Base-by-base conservation (phyloP, 2,113 vertebrate genomes). In the Sula dactylatra region DNA sequence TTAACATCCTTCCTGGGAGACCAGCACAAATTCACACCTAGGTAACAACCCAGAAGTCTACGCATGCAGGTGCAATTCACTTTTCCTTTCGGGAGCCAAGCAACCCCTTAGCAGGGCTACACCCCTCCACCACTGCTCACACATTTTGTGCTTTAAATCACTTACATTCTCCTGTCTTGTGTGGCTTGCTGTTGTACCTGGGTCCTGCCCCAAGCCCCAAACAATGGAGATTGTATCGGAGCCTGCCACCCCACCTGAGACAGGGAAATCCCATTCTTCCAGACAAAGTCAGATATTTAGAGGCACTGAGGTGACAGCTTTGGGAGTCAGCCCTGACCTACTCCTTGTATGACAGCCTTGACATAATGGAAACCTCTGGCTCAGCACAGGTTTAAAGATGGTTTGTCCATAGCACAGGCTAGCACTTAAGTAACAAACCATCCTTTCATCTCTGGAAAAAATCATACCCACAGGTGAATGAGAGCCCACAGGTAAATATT, bases 1-100 rank as follows among this genome's bases (percentile, higher is more conserved):
- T 94, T 80, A 93, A 58, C 73, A 80, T 70, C 82, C 90, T 93
- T 92, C 52, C 77, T 69, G 81, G 77, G 86, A 61, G 65, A 73
- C 18, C 70, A 50, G 54, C 49, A 82, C 70, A 9, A 91, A 89
- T 89, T 93, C 93, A 87, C 84, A 93, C 74, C 50, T 44, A 52
- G 78, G 90, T 65, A 90, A 55, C 4, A 93, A 70, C 31, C 62
- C 78, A 73, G 10, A 34, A 77, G 36, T 38, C 36, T 59, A 15
- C 7, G 1, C 25, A 47, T 0, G 1, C 49, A 31, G 62, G 44
- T 47, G 45, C 8, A 59, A 79, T 56, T 36, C 70, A 40, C 49
- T 71, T 76, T 73, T 90, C 45, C 44, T 65, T 83, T 55, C 72
- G 78, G 65, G 14, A 76, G 61, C 45, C 44, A 65, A 73, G 54